A percentile compares a stretch with the other conserved stretches of the same genome.
Conservation (phyloP, 2,888 invertebrate genomes). For the Tetropium fuscum region DNA sequence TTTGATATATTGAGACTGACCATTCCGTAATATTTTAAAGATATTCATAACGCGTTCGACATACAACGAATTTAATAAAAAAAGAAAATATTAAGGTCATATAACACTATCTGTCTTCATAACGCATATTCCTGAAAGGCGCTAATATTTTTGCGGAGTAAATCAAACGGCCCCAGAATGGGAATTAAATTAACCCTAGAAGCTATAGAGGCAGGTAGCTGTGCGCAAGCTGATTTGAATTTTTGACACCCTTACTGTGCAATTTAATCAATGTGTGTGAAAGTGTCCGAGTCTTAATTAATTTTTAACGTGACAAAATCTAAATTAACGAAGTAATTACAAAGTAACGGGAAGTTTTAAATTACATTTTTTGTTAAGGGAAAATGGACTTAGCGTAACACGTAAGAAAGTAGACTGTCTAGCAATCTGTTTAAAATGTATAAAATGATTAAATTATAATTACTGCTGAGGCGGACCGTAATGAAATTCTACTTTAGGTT, state of each 20-base stretch:
- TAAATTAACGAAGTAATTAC: constrained; percentile 48
- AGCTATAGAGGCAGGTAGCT: too few species aligned
- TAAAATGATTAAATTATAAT: constrained; percentile 56
- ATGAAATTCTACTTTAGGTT: constrained; percentile 54
- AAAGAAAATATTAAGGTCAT: too few species aligned
- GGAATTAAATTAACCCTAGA: background rate
- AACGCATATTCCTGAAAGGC: too few species aligned
- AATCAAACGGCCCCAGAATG: too few species aligned
- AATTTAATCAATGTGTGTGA: constrained; percentile 4
- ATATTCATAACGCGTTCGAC: too few species aligned
- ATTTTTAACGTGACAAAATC: constrained; percentile 18
- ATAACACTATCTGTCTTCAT: too few species aligned
- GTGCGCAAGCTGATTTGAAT: too few species aligned
- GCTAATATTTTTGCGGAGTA: too few species aligned
- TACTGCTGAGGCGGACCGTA: constrained; percentile 47
- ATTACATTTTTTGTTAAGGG: constrained; percentile 40
- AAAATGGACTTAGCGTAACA: constrained; percentile 42
- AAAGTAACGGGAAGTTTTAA: constrained; percentile 43
- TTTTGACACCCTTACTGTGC: background rate
- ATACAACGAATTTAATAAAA: too few species aligned
- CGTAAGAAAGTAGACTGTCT: constrained; percentile 49
- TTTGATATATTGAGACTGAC: too few species aligned
- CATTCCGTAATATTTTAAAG: too few species aligned
- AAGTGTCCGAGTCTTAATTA: constrained; percentile 1
- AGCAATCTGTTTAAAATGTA: constrained; percentile 52